Percentiles rank a stretch among this genome's conserved stretches.
phyloP scores from a whole-genome alignment of 2,797 vertebrate genomes.

The Platalea minor region DNA sequence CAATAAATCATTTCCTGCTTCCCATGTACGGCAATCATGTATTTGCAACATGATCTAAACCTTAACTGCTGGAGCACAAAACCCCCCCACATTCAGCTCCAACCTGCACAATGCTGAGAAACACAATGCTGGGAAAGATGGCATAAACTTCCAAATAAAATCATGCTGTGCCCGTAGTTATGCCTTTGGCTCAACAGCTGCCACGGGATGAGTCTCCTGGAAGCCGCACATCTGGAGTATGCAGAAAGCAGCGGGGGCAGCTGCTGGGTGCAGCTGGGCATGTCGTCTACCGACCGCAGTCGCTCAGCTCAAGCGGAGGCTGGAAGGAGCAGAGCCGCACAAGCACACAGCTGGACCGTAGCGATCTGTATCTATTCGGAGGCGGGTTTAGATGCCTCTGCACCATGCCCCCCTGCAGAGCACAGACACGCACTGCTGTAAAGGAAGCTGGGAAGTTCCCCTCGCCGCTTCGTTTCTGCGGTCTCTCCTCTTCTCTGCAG shows the following conservation, averaged over 20 bases:
- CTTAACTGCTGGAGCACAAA: not conserved
- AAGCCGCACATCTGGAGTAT: not conserved
- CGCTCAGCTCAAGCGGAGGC: not conserved
- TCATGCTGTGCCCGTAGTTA: not conserved
- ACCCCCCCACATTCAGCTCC: not conserved
- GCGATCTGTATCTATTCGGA: fast-evolving
- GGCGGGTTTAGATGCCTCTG: not conserved
- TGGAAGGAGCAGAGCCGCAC: not conserved
- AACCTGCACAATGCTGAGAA: not conserved
- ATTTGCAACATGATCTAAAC: not conserved
- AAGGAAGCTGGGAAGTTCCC: not conserved
- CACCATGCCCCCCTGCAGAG: not conserved
- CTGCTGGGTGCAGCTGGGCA: not conserved
- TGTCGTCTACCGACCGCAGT: fast-evolving
- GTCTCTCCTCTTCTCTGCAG: not conserved
- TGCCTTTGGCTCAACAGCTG: not conserved
- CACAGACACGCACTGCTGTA: not conserved
- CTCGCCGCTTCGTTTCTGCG: fast-evolving
- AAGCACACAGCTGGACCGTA: not conserved
- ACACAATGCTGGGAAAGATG: not conserved
- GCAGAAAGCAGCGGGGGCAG: not conserved
- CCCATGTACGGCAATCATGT: not conserved
- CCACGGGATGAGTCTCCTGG: not conserved
- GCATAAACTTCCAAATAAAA: not conserved
- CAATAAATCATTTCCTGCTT: constrained; percentile 9